phyloP scores from a whole-genome alignment of 2,113 vertebrate genomes.

The Mohoua ochrocephala region DNA sequence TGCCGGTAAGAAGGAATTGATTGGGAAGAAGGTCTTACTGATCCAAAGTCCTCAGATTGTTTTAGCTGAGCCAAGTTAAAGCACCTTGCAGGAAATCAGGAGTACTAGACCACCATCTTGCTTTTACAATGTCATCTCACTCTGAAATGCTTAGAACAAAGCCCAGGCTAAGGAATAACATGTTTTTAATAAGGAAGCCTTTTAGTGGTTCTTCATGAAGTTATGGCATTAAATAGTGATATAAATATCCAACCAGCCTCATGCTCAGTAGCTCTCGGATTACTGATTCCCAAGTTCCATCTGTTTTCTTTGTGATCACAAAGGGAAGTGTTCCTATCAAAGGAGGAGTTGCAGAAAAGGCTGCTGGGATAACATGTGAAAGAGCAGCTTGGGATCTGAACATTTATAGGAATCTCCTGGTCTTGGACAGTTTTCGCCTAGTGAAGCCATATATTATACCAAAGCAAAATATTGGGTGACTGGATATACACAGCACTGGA shows the following conservation, averaged over 20 bases:
- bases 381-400: neutral
- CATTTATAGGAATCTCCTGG: rapidly evolving
- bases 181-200: neutral
- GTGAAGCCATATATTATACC: neutral
- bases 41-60: neutral
- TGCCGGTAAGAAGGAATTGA: neutral
- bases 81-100: neutral
- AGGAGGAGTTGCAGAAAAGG: neutral
- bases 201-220: neutral
- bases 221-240: neutral
- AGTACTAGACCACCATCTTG: neutral
- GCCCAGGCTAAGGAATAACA: neutral
- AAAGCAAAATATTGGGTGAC: neutral
- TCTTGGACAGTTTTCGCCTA: neutral
- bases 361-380: neutral
- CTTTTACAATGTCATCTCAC: neutral
- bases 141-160: neutral
- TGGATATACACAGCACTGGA: neutral
- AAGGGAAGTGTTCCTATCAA: neutral
- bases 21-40: neutral
- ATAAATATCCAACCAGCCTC: neutral
- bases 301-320: neutral
- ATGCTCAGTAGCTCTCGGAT: neutral
- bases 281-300: neutral
- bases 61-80: neutral